Base-by-base conservation (phyloP, 2,888 invertebrate species). In the Pammene fasciana region DNA sequence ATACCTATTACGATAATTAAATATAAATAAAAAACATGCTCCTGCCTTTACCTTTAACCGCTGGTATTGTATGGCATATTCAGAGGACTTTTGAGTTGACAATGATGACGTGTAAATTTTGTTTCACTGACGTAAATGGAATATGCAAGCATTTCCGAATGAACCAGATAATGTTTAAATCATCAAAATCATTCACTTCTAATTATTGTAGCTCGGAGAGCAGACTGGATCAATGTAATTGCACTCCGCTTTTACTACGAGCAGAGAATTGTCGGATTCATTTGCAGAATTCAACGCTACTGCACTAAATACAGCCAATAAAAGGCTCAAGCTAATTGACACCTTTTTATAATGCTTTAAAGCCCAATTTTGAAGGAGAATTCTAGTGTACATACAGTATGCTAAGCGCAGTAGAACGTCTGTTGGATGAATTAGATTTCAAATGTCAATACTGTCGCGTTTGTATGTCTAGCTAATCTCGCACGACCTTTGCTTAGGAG, bases 381-480 rank as follows among this genome's bases (percentile, higher is more conserved):
- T 48, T 18, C 3, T 6, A 26, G 18, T 18, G 18, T 16, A 3
- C 50, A 50, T 13, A 11, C 26, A 18, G 10, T 26, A 45, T 38
- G 57, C n/a, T 54, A n/a, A 54, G 34, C 18, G 50, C 16, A 61
- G 46, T 46, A 16, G 45, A 46, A 45, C 45, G 50, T 50, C 38
- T 41, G 61, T 18, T 38, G 43, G 43, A 45, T 59, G 50, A 62
- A 62, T 62, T 62, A 62, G 60, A 62, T 62, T 62, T 62, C 18
- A 50, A 62, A 62, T 50, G 61, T 62, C 61, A 62, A 62, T 62
- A 62, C 38, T 13, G 41, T 48, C 48, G 60, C 43, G 59, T 59
- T 50, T 62, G 50, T 59, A 43, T 50, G 61, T 38, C 50, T 50
- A 50, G 61, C 38, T 41, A 62, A 62, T 62, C 50, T 18, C 16